A percentile compares a stretch with the other conserved stretches of the same genome.
Conservation (phyloP, 2,113 vertebrate species). For the Ptychochromis oligacanthus region DNA sequence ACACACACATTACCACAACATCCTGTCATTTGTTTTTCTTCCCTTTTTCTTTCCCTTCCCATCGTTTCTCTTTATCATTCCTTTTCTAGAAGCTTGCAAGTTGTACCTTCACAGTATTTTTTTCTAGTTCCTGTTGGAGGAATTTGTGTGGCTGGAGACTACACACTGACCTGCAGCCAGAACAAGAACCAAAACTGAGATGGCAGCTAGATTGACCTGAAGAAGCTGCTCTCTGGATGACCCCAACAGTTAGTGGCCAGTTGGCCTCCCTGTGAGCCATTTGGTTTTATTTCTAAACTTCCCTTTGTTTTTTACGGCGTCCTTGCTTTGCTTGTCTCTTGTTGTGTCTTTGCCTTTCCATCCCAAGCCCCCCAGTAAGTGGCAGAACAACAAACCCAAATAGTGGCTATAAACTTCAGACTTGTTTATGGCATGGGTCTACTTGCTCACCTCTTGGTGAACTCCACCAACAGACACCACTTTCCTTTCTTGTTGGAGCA, state of each 20-base stretch:
- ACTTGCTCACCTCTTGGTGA: slow-evolving; percentile 83
- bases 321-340: slow-evolving; percentile 46
- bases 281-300: slow-evolving; percentile 44
- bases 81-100: background rate
- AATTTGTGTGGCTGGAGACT: background rate
- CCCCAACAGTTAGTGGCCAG: slow-evolving; percentile 59
- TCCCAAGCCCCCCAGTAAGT: slow-evolving; percentile 45
- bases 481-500: slow-evolving; percentile 35
- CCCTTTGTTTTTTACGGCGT: slow-evolving; percentile 66
- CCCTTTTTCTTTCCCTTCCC: background rate
- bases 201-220: slow-evolving; percentile 18
- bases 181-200: slow-evolving; percentile 5
- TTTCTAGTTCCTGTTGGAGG: background rate
- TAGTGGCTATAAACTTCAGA: slow-evolving; percentile 81
- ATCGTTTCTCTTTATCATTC: background rate
- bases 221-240: slow-evolving; percentile 59
- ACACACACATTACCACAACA: slow-evolving; percentile 46
- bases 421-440: slow-evolving; percentile 82
- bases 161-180: background rate
- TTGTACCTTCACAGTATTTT: slow-evolving; percentile 3
- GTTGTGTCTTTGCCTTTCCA: slow-evolving; percentile 29
- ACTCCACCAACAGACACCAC: slow-evolving; percentile 77
- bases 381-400: slow-evolving; percentile 73
- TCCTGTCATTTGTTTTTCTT: slow-evolving; percentile 52
- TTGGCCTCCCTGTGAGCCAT: slow-evolving; percentile 59